phyloP scores from a whole-genome alignment of 2,888 invertebrate species.

The Yponomeuta cagnagella region DNA sequence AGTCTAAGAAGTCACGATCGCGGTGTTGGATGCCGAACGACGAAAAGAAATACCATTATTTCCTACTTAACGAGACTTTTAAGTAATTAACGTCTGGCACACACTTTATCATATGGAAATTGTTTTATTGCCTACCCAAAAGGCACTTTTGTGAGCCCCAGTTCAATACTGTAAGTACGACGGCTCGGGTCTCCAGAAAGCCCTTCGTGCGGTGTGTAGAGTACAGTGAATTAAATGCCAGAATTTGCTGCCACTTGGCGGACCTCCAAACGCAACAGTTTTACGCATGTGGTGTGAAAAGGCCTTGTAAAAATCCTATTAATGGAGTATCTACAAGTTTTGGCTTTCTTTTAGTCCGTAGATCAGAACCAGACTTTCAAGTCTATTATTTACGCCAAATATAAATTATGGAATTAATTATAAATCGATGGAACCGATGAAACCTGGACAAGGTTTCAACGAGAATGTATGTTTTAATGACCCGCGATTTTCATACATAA shows the following conservation, averaged over 20 bases:
- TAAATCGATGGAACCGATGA: no score
- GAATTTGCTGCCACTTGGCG: constrained; percentile 21
- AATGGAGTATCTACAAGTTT: background rate
- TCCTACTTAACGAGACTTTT: background rate
- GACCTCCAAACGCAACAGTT: constrained; percentile 28
- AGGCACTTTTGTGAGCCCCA: background rate
- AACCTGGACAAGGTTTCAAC: no score
- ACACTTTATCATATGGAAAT: background rate
- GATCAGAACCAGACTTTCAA: no score
- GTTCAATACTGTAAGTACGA: background rate
- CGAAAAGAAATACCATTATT: no score
- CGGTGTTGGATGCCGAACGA: no score
- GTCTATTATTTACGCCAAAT: no score
- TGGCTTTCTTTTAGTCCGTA: no score
- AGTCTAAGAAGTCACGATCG: no score
- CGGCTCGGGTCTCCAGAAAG: background rate
- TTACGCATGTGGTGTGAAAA: background rate
- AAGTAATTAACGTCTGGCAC: background rate
- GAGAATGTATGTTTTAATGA: no score
- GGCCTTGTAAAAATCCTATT: background rate
- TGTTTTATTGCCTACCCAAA: background rate
- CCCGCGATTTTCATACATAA: no score
- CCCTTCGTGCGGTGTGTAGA: background rate
- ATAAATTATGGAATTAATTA: no score
- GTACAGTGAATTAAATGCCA: constrained; percentile 1